These are phyloP conservation scores for Dione vanillae DNA, from an alignment of 2,888 invertebrate genomes.

Conservation along the genomic window DNA sequence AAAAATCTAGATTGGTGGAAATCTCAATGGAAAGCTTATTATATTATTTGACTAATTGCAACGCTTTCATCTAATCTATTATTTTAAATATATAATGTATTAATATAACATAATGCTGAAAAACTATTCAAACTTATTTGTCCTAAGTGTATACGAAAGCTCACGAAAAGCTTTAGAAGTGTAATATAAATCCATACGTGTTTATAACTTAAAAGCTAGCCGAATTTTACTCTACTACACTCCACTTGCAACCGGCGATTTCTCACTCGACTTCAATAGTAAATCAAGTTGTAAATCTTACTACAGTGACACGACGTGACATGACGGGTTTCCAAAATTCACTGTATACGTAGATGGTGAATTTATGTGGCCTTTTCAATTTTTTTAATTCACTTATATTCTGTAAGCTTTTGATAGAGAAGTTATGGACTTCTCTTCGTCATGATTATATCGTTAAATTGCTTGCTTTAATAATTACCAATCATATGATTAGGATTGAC, in stretches of 20 bases:
- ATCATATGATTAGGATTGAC: too few relatives aligned
- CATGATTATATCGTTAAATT: too few relatives aligned
- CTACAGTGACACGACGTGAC: neutral
- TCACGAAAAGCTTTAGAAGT: conserved; percentile 40
- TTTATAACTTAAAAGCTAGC: conserved; percentile 50
- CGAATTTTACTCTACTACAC: conserved; percentile 46
- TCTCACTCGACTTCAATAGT: conserved; percentile 15
- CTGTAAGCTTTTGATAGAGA: too few relatives aligned
- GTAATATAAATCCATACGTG: conserved; percentile 39
- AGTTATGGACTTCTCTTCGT: too few relatives aligned
- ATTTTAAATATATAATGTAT: too few relatives aligned
- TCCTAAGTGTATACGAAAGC: conserved; percentile 46
- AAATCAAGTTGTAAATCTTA: conserved; percentile 26
- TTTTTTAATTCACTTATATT: too few relatives aligned
- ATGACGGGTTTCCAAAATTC: conserved; percentile 12
- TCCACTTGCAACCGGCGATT: conserved; percentile 44
- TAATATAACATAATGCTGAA: neutral
- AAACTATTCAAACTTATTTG: neutral
- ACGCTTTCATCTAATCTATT: too few relatives aligned
- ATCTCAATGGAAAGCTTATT: too few relatives aligned
- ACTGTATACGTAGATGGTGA: neutral
- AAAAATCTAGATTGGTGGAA: too few relatives aligned
- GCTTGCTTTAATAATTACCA: too few relatives aligned
- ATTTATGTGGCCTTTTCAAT: neutral
- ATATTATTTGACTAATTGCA: too few relatives aligned